These are phyloP conservation scores for Cephonodes hylas DNA, from an alignment of 2,888 invertebrate genomes.

Conservation along the genomic window DNA sequence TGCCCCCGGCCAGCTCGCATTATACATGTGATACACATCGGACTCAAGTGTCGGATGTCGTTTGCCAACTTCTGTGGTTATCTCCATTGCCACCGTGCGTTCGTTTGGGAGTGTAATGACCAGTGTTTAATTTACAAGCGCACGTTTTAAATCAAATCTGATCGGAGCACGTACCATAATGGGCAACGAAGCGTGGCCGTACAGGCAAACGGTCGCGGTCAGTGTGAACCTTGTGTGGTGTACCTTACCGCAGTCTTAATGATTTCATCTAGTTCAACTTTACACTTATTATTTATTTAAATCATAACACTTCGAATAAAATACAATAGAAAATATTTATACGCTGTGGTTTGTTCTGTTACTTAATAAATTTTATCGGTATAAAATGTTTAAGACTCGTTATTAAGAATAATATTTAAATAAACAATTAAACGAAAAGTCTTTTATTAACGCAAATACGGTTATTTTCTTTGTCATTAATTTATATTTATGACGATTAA, in stretches of 20 bases:
- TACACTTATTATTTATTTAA: background rate
- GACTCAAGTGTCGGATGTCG: conserved; percentile 7
- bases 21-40: conserved; percentile 12
- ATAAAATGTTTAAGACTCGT: no score
- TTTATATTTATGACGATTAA: background rate
- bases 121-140: background rate
- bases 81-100: background rate
- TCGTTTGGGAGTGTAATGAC: background rate
- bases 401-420: no score
- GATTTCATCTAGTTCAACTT: background rate
- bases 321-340: background rate
- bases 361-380: no score
- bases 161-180: conserved; percentile 22
- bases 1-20: conserved; percentile 27
- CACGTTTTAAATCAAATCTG: conserved; percentile 10
- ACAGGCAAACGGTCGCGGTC: conserved; percentile 10
- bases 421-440: no score
- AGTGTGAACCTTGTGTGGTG: background rate
- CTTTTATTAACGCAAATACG: no score
- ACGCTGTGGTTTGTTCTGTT: no score
- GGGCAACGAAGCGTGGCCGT: conserved; percentile 9
- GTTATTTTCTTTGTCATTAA: background rate
- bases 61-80: conserved; percentile 5
- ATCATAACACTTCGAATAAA: background rate
- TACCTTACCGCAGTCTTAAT: background rate